Evolutionary conservation across 2,797 vertebrate species (phyloP).

Genomic region (Sebastes umbrosus): DNA sequence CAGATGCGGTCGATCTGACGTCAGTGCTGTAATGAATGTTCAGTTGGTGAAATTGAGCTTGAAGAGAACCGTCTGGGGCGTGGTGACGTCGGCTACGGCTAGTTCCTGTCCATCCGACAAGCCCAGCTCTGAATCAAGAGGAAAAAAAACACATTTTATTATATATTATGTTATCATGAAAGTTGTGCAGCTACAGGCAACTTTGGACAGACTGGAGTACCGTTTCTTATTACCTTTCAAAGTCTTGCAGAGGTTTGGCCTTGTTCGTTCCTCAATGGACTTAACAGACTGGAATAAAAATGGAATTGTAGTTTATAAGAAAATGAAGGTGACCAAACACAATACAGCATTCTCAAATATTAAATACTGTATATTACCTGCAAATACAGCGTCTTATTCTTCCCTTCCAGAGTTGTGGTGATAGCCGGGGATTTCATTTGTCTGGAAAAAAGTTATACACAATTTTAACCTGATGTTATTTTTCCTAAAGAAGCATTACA

Average conservation of each 20-base stretch:
- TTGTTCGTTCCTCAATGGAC: constrained; percentile 96
- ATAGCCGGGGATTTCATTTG: constrained; percentile 99
- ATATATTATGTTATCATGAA: background rate
- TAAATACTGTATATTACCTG: constrained; percentile 83
- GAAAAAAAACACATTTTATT: background rate
- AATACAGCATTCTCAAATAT: background rate
- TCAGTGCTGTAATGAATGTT: constrained; percentile 41
- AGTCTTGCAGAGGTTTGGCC: constrained; percentile 97
- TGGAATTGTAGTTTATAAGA: background rate
- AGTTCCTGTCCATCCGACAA: constrained; percentile 96
- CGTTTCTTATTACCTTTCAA: constrained; percentile 87
- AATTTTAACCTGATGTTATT: background rate
- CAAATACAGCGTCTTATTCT: constrained; percentile 97
- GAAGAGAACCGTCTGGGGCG: constrained; percentile 96
- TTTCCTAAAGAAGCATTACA: background rate
- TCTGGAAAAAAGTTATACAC: constrained; percentile 70
- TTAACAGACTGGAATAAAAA: constrained; percentile 87
- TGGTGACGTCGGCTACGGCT: constrained; percentile 95
- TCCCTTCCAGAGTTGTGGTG: constrained; percentile 95
- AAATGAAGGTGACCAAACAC: background rate
- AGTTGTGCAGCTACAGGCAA: background rate
- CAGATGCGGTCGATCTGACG: background rate
- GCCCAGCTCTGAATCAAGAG: constrained; percentile 86
- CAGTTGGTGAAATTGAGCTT: constrained; percentile 94
- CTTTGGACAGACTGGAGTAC: background rate